phyloP scores from a whole-genome alignment of 2,113 vertebrate species.

The Motacilla alba region DNA sequence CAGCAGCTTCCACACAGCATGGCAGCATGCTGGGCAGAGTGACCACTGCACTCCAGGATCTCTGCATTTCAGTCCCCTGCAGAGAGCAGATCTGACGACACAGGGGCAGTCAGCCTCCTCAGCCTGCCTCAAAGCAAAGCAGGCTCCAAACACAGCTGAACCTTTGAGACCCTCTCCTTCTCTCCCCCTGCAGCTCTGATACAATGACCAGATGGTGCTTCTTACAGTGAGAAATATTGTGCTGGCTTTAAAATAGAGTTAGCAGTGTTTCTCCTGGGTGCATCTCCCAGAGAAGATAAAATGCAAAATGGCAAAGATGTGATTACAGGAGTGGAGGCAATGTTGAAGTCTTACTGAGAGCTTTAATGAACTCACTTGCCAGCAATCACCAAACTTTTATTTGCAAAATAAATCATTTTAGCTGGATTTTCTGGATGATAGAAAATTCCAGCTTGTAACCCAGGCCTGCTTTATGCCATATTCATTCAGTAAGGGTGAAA shows the following conservation, averaged over 20 bases:
- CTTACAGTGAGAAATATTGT: not conserved
- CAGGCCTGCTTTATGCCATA: not conserved
- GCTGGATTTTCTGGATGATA: not conserved
- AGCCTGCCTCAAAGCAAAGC: not conserved
- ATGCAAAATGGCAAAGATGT: not conserved
- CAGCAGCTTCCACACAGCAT: not conserved
- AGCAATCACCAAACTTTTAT: not conserved
- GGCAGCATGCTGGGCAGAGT: accelerated
- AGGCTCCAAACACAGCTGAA: not conserved
- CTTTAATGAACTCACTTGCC: not conserved
- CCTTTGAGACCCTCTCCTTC: not conserved
- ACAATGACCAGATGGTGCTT: not conserved
- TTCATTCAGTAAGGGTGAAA: not conserved
- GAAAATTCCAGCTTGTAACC: not conserved
- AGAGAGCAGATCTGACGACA: not conserved
- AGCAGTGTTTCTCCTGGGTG: not conserved
- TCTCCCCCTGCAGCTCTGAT: not conserved
- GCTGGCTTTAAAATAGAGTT: not conserved
- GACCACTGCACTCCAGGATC: accelerated
- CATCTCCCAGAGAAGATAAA: not conserved
- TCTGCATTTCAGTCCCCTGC: not conserved
- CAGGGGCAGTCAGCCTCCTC: not conserved
- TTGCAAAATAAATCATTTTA: not conserved
- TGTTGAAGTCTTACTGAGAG: not conserved
- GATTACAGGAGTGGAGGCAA: not conserved